Evolutionary conservation across 2,888 invertebrate species (phyloP).

Genomic region (Gonocerus acuteangulatus): DNA sequence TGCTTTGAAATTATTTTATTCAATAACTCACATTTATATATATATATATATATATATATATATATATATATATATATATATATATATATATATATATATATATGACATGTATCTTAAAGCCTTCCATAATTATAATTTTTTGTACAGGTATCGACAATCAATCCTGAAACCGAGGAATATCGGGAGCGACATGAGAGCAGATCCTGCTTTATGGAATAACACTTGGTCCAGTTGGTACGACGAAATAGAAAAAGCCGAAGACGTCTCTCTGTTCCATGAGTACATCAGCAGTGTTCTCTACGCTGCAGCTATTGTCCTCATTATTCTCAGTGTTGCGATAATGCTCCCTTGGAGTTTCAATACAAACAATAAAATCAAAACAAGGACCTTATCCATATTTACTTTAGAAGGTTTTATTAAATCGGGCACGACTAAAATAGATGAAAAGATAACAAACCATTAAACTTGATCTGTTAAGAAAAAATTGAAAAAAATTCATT

Average conservation of each 20-base stretch:
- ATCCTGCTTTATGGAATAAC: constrained; percentile 50
- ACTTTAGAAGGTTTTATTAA: constrained; percentile 11
- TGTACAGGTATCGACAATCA: constrained; percentile 43
- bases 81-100: no score
- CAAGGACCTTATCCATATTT: constrained; percentile 27
- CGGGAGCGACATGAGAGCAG: constrained; percentile 45
- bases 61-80: background rate
- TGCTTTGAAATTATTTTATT: background rate
- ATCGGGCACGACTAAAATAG: background rate
- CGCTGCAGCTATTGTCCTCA: constrained; percentile 12
- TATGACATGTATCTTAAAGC: no score
- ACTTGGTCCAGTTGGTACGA: constrained; percentile 52
- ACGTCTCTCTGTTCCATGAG: constrained; percentile 9
- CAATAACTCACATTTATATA: no score
- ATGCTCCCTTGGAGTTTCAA: constrained; percentile 18
- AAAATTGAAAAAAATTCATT: no score
- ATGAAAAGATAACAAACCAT: no score
- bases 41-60: no score
- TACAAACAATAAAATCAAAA: background rate
- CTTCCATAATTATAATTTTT: background rate
- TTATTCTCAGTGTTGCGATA: constrained; percentile 15
- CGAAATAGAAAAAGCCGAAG: constrained; percentile 28
- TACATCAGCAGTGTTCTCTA: constrained; percentile 20
- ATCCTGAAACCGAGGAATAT: constrained; percentile 46
- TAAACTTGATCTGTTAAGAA: no score